Evolutionary conservation across 2,797 vertebrate genomes (phyloP).

Genomic region (Diplodus puntazzo): DNA sequence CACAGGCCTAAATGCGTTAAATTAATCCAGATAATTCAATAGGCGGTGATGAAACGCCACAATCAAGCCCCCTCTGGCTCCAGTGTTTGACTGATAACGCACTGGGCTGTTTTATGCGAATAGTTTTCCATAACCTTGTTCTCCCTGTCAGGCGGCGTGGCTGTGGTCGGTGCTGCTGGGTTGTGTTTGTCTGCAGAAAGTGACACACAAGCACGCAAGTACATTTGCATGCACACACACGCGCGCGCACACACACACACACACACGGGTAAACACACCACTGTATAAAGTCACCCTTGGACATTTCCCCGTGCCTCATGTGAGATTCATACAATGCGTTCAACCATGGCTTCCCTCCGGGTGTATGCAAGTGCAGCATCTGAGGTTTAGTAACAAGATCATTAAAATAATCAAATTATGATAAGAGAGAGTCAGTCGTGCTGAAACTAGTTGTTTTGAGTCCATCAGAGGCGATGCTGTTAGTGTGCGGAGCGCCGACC

Average conservation of each 20-base stretch:
- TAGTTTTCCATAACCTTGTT: slow-evolving; percentile 78
- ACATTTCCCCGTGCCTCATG: slow-evolving; percentile 75
- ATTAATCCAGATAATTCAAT: slow-evolving; percentile 87
- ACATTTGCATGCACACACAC: slow-evolving; percentile 57
- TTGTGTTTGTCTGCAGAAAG: slow-evolving; percentile 63
- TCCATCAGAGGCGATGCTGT: slow-evolving; percentile 78
- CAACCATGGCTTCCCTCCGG: slow-evolving; percentile 76
- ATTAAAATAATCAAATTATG: slow-evolving; percentile 91
- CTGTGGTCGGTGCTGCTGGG: slow-evolving; percentile 60
- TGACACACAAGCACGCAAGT: slow-evolving; percentile 56
- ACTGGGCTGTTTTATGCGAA: slow-evolving; percentile 72
- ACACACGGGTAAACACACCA: slow-evolving; percentile 65
- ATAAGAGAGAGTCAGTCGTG: slow-evolving; percentile 84
- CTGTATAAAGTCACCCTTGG: slow-evolving; percentile 74
- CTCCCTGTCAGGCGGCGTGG: slow-evolving; percentile 56
- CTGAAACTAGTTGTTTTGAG: slow-evolving; percentile 83
- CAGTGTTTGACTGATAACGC: slow-evolving; percentile 77
- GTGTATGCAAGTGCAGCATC: slow-evolving; percentile 75
- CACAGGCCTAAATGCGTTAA: slow-evolving; percentile 84
- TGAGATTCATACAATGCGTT: slow-evolving; percentile 81
- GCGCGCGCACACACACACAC: slow-evolving; percentile 51
- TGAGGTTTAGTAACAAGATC: slow-evolving; percentile 84
- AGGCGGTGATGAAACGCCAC: slow-evolving; percentile 83
- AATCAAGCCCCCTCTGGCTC: slow-evolving; percentile 80
- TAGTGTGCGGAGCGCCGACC: slow-evolving; percentile 60